Base-by-base conservation (phyloP, 2,888 invertebrate species). In the Esperia sulphurella region DNA sequence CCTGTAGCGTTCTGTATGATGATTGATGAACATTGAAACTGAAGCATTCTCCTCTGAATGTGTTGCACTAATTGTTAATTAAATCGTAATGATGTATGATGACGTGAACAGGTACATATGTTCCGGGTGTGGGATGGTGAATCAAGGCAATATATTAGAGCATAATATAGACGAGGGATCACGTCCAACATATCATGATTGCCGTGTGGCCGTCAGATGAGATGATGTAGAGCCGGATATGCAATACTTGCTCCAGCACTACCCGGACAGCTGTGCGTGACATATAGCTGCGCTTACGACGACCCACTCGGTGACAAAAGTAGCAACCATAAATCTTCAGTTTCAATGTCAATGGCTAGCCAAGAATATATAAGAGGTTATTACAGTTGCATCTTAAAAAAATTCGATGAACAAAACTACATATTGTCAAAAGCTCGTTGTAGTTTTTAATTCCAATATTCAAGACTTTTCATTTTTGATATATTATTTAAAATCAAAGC, bases 261-360 rank as follows among this genome's bases (percentile, higher is more conserved):
- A 31, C 14, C 8, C 14, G 29, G 13, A 39, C 76, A 75, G 59
- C 73, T 79, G 79, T 54, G 61, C 57, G 48, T 71, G 64, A 71
- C 62, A 63, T 63, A 65, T 54, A 56, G 63, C 67, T 55, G 53
- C 52, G 59, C 14, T 14, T 43, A 10, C 42, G 45, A 51, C 49
- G 54, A 51, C 68, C 61, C 64, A 62, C 65, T 61, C 60, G 51
- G 51, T 53, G 55, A 55, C 59, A 61, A 62, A 66, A 66, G 59
- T 65, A 60, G 62, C 58, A 54, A 63, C 64, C 60, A 74, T 77
- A 65, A 61, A 68, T 78, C 67, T 68, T 64, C 51, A 46, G 57
- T 48, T 58, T 63, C 76, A 77, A 75, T 78, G 75, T 73, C 75
- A 68, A 35, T n/a, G 35, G n/a, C n/a, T n/a, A 35, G 35, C 21